Evolutionary conservation across 2,888 invertebrate genomes (phyloP).

Genomic region (Phaonia tiefii): DNA sequence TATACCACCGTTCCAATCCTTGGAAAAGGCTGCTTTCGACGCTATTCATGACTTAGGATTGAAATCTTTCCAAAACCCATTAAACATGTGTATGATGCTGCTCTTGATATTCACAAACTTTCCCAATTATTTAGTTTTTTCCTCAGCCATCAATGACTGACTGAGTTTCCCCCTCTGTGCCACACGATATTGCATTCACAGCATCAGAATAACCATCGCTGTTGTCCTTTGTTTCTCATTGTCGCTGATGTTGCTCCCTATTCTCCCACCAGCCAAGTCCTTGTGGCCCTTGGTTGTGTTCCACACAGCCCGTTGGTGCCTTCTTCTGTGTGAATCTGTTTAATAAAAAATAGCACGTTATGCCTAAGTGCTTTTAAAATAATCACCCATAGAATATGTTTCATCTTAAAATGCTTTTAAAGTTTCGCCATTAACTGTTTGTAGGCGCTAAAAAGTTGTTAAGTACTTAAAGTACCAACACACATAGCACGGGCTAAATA

Average conservation of each 20-base stretch:
- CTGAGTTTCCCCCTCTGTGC: no score
- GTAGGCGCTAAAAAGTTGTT: constrained; percentile 54
- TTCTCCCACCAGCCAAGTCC: background rate
- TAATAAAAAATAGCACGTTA: constrained; percentile 31
- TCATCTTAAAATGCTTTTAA: constrained; percentile 47
- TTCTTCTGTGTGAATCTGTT: background rate
- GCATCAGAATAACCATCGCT: no score
- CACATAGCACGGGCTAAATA: background rate
- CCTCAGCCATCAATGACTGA: background rate
- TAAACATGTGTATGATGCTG: no score
- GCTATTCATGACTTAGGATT: no score
- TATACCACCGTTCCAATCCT: no score
- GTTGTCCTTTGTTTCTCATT: background rate
- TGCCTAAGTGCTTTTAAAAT: constrained; percentile 51
- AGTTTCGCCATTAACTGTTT: constrained; percentile 47
- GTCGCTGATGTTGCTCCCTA: background rate
- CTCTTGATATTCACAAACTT: no score
- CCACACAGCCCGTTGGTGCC: background rate
- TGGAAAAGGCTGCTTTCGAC: no score
- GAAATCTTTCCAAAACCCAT: no score
- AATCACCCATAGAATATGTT: constrained; percentile 41
- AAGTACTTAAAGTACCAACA: constrained; percentile 49
- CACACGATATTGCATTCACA: no score
- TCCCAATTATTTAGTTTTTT: no score
- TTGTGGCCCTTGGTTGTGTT: background rate